These are phyloP conservation scores for Calcarius ornatus DNA, from an alignment of 2,113 vertebrate species.

Conservation along the genomic window DNA sequence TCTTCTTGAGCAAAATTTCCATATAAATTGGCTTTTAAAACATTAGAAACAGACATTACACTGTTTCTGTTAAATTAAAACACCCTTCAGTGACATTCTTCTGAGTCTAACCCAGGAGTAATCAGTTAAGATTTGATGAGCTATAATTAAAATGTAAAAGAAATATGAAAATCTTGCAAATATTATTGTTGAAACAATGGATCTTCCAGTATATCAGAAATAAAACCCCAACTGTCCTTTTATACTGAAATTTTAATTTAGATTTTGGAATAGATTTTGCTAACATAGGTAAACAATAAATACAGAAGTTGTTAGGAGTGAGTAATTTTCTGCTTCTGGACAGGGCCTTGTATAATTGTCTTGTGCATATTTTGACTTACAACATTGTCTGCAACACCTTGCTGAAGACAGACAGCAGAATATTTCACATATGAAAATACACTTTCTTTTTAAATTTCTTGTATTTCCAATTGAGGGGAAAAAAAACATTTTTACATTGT, in stretches of 20 bases:
- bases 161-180: conserved; percentile 68
- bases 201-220: conserved; percentile 49
- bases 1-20: conserved; percentile 71
- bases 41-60: conserved; percentile 72
- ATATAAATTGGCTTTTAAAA: conserved; percentile 79
- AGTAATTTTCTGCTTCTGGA: neutral
- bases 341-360: neutral
- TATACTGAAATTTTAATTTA: conserved; percentile 32
- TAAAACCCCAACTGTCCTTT: conserved; percentile 39
- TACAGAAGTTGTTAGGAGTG: neutral
- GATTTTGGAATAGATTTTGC: neutral
- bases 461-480: neutral
- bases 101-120: conserved; percentile 65
- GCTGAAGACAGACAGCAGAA: neutral
- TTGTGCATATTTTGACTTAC: neutral
- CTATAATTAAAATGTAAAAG: conserved; percentile 75
- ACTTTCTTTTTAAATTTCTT: neutral
- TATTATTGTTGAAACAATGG: conserved; percentile 15
- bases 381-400: neutral
- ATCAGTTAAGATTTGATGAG: conserved; percentile 70
- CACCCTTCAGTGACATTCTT: conserved; percentile 71
- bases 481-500: neutral
- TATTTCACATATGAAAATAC: neutral
- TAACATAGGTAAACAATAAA: neutral
- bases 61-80: conserved; percentile 73